Evolutionary conservation across 2,113 vertebrate genomes (phyloP).

Genomic region (Himantopus leucocephalus): DNA sequence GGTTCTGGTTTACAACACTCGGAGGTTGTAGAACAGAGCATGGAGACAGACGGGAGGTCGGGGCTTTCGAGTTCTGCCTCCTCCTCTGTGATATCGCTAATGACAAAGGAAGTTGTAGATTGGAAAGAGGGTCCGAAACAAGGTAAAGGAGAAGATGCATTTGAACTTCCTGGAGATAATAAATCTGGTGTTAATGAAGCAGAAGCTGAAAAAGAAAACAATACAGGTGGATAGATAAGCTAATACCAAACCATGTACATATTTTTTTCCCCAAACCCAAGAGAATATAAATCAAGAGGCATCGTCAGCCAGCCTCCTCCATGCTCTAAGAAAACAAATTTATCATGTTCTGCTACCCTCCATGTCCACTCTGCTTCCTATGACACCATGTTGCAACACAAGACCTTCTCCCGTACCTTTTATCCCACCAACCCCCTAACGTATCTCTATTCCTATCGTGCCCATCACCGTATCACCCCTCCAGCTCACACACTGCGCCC

Average conservation of each 20-base stretch:
- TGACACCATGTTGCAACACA: not conserved
- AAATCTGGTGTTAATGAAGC: slow-evolving; percentile 90
- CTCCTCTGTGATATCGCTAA: slow-evolving; percentile 95
- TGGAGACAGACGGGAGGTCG: slow-evolving; percentile 82
- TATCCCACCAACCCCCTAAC: not conserved
- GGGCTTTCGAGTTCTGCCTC: slow-evolving; percentile 90
- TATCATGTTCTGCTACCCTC: too few relatives aligned
- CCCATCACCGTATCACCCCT: too few relatives aligned
- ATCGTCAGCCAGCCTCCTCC: not conserved
- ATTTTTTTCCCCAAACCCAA: not conserved
- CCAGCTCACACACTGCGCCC: not conserved
- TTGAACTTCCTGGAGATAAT: slow-evolving; percentile 92
- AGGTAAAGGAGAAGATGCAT: slow-evolving; percentile 88
- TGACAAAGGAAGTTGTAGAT: slow-evolving; percentile 94
- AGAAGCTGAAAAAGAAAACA: slow-evolving; percentile 80
- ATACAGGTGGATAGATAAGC: not conserved
- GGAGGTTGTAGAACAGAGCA: slow-evolving; percentile 87
- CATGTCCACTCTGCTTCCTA: not conserved
- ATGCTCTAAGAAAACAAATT: not conserved
- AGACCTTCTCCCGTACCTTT: not conserved
- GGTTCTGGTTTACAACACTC: slow-evolving; percentile 82
- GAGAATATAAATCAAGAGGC: not conserved
- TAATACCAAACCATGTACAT: not conserved
- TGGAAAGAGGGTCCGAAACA: slow-evolving; percentile 93
- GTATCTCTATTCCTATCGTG: not conserved